These are phyloP conservation scores for Gryllus bimaculatus DNA, from an alignment of 1,140 invertebrate species.

Conservation along the genomic window DNA sequence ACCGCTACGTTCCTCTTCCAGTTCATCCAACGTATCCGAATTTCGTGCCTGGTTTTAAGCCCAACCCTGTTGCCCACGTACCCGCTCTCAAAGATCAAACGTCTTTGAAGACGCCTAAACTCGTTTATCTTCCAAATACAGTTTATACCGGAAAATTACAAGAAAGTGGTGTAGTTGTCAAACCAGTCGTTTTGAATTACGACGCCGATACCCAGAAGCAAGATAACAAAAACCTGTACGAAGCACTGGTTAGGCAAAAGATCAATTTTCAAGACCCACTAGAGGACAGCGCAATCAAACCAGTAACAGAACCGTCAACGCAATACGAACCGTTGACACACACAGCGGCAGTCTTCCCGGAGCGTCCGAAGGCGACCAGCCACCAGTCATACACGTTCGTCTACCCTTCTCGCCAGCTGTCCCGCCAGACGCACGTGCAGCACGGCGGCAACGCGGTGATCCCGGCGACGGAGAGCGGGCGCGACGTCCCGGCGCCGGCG, in stretches of 20 bases:
- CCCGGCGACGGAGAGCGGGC: too few relatives aligned
- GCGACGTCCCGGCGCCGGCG: too few relatives aligned
- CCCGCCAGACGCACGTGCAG: too few relatives aligned
- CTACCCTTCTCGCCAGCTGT: neutral
- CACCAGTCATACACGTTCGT: neutral
- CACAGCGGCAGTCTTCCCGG: neutral
- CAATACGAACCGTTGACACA: neutral
- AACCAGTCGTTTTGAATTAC: neutral
- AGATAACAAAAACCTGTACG: neutral
- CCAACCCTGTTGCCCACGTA: too few relatives aligned
- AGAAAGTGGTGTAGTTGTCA: neutral
- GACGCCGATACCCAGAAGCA: neutral
- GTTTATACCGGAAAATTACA: neutral
- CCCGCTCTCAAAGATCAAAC: neutral
- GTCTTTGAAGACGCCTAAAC: neutral
- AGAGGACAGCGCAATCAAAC: neutral
- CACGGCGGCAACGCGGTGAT: too few relatives aligned
- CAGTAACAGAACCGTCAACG: neutral
- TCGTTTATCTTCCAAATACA: neutral
- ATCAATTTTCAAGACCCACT: neutral
- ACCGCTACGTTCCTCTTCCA: too few relatives aligned
- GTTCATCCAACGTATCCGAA: too few relatives aligned
- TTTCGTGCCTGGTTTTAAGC: too few relatives aligned
- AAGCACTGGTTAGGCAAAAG: neutral
- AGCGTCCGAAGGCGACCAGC: neutral